Percentiles rank a stretch among this genome's conserved stretches.
Evolutionary conservation across 2,113 vertebrate genomes (phyloP).

Genomic region (Urocolius indicus): DNA sequence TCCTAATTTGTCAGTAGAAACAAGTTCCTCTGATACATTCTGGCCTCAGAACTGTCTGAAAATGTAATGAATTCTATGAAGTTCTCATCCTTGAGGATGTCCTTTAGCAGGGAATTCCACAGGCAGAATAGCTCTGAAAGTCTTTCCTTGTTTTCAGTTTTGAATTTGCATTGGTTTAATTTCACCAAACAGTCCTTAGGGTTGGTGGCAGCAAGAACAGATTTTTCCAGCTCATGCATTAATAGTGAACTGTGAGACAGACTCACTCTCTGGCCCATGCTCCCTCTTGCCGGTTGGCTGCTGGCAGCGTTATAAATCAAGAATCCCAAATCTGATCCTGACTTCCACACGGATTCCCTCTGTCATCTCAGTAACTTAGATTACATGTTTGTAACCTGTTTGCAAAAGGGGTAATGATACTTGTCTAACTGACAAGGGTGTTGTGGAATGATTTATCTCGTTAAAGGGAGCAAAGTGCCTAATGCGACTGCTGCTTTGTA

Average conservation of each 20-base stretch:
- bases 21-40: neutral
- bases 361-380: neutral
- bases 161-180: neutral
- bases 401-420: neutral
- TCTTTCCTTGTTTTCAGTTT: neutral
- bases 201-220: neutral
- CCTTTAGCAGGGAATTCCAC: neutral
- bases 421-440: neutral
- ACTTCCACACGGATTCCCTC: neutral
- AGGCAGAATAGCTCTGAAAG: neutral
- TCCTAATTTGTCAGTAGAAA: neutral
- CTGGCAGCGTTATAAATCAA: neutral
- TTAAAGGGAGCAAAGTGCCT: neutral
- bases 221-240: neutral
- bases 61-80: neutral
- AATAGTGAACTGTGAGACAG: fast-evolving
- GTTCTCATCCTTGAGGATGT: neutral
- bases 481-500: neutral
- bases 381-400: neutral
- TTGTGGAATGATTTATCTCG: neutral
- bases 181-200: neutral
- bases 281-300: neutral
- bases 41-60: neutral
- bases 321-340: neutral
- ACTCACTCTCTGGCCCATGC: fast-evolving